Evolutionary conservation across 2,797 vertebrate species (phyloP).

Genomic region (Scolopax bukidnonensis): DNA sequence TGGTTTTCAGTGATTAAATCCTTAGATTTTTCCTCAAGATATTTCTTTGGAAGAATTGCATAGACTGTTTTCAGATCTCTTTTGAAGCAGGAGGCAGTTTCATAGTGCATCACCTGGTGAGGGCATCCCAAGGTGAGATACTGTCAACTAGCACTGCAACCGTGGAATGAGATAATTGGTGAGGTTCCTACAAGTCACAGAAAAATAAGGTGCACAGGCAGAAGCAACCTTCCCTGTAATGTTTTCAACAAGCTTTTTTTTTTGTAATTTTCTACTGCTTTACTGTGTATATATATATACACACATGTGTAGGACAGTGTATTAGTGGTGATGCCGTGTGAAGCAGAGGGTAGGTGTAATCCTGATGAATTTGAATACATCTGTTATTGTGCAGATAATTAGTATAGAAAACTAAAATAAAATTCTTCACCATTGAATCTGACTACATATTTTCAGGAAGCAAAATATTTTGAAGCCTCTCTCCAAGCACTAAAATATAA

Average conservation of each 20-base stretch:
- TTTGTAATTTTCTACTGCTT: not conserved
- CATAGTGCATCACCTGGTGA: not conserved
- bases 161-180: not conserved
- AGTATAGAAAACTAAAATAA: not conserved
- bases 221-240: not conserved
- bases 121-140: not conserved
- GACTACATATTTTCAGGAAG: not conserved
- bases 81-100: not conserved
- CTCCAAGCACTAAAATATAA: not conserved
- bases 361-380: not conserved
- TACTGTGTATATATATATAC: fast-evolving
- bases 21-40: not conserved
- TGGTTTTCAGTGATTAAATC: not conserved
- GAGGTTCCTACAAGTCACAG: not conserved
- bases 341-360: not conserved
- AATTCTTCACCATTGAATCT: not conserved
- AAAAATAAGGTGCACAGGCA: not conserved
- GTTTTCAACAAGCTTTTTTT: not conserved
- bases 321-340: not conserved
- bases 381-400: not conserved
- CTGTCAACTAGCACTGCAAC: fast-evolving
- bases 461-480: not conserved
- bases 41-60: not conserved
- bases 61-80: not conserved
- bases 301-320: not conserved